Evolutionary conservation across 2,888 invertebrate species (phyloP), one percentile per base, ranked within the genome.

Genomic region (Fabriciana adippe): DNA sequence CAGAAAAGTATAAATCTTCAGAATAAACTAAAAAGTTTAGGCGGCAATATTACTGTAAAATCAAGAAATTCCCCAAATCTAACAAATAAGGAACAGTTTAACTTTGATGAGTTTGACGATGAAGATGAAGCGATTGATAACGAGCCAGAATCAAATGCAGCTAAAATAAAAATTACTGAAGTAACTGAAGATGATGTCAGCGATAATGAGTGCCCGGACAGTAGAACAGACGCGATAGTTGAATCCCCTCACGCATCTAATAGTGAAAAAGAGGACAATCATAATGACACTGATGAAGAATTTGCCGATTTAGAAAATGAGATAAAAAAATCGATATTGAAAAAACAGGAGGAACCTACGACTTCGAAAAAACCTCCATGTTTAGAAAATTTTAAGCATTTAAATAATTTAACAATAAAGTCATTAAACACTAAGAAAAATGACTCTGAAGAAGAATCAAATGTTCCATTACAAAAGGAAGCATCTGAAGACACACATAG

Each of bases 41-140:
- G 88, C 70, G 85, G 84, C 78, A 82, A 88, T 74, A 85, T 91
- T 50, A 89, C 86, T 56, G 78, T 91, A 1, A 91, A 89, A 76
- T 83, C 89, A 5, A 79, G 79, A 67, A 87, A 82, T 72, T 76
- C 85, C 15, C 81, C 84, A 35, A 81, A 71, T 26, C 1, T 55
- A 2, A 67, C 35, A 73, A 75, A 62, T 75, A 78, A 70, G 69
- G 74, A 59, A 64, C 57, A 61, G 55, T 45, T 64, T 55, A 71
- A n/a, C 41, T 65, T 69, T 60, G 72, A 72, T 26, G 74, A 75
- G 31, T 64, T 72, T 66, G 74, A 74, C 35, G 66, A 70, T 53
- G 70, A 71, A 35, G 65, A 74, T 45, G 66, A 69, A 54, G 16
- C 21, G 54, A 59, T 68, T 66, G 75, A 73, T 41, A 71, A 81